Conservation (phyloP, 2,888 invertebrate genomes). For the Pheosia gnoma region DNA sequence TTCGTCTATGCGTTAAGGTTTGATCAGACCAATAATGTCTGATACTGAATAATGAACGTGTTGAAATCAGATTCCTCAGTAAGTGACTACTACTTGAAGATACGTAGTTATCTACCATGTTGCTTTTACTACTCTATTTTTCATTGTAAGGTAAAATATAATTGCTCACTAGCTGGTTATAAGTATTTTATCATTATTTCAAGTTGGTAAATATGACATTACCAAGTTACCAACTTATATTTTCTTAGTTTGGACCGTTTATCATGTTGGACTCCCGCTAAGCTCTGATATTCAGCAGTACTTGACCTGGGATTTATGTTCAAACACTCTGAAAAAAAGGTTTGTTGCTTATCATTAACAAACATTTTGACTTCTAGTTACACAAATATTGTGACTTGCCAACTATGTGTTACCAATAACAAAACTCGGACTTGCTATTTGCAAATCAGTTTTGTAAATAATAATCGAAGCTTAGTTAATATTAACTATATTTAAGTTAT, state of each 20-base stretch:
- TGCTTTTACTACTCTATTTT: neutral
- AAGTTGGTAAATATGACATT: neutral
- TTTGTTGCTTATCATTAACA: neutral
- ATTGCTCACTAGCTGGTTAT: neutral
- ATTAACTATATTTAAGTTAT: no score
- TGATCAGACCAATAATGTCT: neutral
- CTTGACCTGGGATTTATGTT: neutral
- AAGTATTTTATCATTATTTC: neutral
- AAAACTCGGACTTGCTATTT: no score
- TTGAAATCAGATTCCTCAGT: neutral
- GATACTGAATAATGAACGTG: neutral
- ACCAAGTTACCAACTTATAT: neutral
- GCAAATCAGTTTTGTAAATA: no score
- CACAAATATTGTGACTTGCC: no score
- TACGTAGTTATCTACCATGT: neutral
- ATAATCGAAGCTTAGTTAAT: no score
- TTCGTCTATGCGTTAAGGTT: neutral
- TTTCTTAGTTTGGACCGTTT: neutral
- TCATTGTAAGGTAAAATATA: neutral
- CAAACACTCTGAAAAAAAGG: neutral
- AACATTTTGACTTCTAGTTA: neutral
- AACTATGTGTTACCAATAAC: no score
- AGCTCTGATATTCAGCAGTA: neutral
- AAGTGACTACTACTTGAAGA: neutral
- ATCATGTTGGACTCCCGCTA: neutral